Conservation (phyloP, 2,797 vertebrate genomes). For the Echiichthys vipera region DNA sequence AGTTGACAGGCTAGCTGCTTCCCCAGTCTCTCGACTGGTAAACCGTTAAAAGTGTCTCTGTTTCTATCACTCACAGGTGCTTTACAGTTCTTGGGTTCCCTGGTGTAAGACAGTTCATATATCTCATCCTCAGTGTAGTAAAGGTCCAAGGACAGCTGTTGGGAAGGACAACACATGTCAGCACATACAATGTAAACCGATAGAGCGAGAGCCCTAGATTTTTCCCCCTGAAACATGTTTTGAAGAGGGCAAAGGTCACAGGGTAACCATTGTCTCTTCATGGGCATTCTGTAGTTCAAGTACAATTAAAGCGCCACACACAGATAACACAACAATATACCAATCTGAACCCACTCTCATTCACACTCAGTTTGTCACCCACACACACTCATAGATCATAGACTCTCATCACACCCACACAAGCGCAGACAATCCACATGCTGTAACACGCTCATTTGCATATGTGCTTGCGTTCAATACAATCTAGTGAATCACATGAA, state of each 20-base stretch:
- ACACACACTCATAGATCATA: conserved; percentile 80
- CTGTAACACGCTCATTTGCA: conserved; percentile 72
- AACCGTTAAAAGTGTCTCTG: background rate
- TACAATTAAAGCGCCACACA: conserved; percentile 46
- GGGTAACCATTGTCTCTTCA: conserved; percentile 64
- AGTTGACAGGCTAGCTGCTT: background rate
- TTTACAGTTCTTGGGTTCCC: conserved; percentile 93
- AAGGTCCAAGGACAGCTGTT: conserved; percentile 94
- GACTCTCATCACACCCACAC: conserved; percentile 78
- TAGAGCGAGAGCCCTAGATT: conserved; percentile 19
- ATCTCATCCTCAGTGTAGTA: conserved; percentile 98
- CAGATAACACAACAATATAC: conserved; percentile 66
- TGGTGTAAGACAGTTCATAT: conserved; percentile 95
- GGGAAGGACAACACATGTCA: conserved; percentile 44
- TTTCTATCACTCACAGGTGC: conserved; percentile 86
- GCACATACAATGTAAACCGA: conserved; percentile 33
- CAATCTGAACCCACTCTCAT: conserved; percentile 72
- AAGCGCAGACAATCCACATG: conserved; percentile 60
- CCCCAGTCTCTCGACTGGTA: background rate
- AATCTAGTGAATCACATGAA: conserved; percentile 52
- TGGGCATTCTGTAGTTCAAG: conserved; percentile 63
- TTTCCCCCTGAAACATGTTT: conserved; percentile 63
- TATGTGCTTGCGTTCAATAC: conserved; percentile 47
- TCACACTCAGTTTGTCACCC: conserved; percentile 75
- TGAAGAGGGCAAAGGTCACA: conserved; percentile 43